Conservation (phyloP, 2,797 vertebrate genomes). For the Premnoplex brunnescens region DNA sequence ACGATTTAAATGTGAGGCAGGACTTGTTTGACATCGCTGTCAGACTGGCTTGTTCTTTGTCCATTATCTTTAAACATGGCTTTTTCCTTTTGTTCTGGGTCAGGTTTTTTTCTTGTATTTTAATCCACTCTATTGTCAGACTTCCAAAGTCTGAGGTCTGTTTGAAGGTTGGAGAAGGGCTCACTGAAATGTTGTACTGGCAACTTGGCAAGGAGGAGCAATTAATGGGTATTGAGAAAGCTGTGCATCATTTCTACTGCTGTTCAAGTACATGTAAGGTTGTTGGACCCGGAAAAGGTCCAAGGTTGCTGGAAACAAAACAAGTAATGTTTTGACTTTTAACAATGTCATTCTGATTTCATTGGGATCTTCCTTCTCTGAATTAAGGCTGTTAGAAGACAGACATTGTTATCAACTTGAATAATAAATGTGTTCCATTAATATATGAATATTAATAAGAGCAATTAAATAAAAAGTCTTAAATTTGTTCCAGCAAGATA, state of each 20-base stretch:
- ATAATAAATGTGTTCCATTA: conserved; percentile 21
- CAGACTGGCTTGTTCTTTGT: neutral
- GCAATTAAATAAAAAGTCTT: conserved; percentile 29
- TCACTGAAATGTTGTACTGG: neutral
- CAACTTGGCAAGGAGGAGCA: neutral
- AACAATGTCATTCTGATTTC: conserved; percentile 19
- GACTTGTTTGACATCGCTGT: neutral
- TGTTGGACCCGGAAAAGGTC: neutral
- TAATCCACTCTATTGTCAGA: neutral
- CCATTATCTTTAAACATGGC: neutral
- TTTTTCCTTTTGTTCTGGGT: neutral
- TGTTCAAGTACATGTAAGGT: neutral
- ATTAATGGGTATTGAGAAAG: neutral
- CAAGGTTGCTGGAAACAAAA: neutral
- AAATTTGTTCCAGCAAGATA: conserved; percentile 33
- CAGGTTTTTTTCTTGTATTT: neutral
- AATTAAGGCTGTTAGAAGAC: conserved; percentile 12
- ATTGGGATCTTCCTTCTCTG: neutral
- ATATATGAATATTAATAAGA: conserved; percentile 50
- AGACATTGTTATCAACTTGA: conserved; percentile 32
- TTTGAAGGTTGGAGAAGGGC: neutral
- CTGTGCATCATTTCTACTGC: neutral
- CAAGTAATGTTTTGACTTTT: conserved; percentile 1
- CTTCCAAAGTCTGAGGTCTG: neutral
- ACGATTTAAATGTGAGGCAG: neutral